A percentile compares a stretch with the other conserved stretches of the same genome.
Conservation (phyloP, 2,888 invertebrate genomes). For the Eristalinus aeneus region DNA sequence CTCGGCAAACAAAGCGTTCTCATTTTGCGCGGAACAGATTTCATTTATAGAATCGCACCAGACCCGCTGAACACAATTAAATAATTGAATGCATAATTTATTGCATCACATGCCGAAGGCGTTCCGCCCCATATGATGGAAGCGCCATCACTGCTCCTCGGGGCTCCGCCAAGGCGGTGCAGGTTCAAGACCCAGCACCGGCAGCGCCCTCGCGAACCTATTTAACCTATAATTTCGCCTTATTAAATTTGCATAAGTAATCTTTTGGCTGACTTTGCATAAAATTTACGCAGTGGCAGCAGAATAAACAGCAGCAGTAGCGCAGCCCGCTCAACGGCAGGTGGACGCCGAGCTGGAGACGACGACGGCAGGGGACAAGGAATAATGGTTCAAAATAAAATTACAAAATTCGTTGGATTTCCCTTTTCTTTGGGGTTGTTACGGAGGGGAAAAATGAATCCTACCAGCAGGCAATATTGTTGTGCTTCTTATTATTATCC, state of each 20-base stretch:
- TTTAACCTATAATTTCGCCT: conserved; percentile 69
- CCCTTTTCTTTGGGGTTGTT: conserved; percentile 18
- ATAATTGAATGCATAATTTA: conserved; percentile 71
- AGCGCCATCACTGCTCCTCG: not conserved
- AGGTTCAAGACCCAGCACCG: conserved; percentile 11
- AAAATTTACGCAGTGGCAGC: conserved; percentile 62
- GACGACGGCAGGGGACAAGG: not conserved
- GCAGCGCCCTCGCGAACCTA: conserved; percentile 35
- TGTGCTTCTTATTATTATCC: conserved; percentile 64
- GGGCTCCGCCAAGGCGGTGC: not conserved
- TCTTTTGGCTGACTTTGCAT: conserved; percentile 69
- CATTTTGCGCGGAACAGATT: conserved; percentile 58
- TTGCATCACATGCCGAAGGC: conserved; percentile 48
- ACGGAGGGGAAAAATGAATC: conserved; percentile 41
- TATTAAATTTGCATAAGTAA: conserved; percentile 71
- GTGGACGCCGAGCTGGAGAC: not conserved
- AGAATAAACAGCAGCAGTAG: conserved; percentile 47
- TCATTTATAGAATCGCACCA: conserved; percentile 59
- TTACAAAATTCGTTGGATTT: conserved; percentile 65
- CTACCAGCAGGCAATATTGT: conserved; percentile 65
- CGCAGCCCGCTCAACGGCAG: not conserved
- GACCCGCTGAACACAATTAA: conserved; percentile 63
- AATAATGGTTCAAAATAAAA: conserved; percentile 66
- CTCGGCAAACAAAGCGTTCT: not conserved
- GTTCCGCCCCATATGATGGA: not conserved